Conservation (phyloP, 2,797 vertebrate genomes). For the Syndactyla subalaris region DNA sequence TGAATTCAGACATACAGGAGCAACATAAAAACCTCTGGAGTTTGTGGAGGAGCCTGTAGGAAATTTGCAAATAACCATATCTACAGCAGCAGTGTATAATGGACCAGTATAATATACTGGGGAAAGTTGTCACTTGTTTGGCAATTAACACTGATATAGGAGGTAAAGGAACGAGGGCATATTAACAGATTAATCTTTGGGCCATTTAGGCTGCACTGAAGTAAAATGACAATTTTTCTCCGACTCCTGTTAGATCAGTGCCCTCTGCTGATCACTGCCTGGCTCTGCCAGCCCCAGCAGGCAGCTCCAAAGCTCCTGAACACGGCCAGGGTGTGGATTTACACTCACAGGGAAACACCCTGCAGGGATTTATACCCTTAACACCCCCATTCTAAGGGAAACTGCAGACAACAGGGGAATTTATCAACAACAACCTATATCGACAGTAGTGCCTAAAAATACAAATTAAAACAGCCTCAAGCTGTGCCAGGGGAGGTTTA, state of each 20-base stretch:
- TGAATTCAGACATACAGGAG: not conserved
- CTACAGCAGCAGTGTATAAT: slow-evolving; percentile 16
- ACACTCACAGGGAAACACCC: fast-evolving
- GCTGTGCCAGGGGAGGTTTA: not conserved
- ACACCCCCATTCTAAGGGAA: not conserved
- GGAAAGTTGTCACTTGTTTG: slow-evolving; percentile 59
- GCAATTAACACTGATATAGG: slow-evolving; percentile 66
- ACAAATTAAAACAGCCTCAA: not conserved
- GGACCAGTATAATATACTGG: slow-evolving; percentile 37
- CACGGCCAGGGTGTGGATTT: fast-evolving
- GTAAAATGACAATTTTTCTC: not conserved
- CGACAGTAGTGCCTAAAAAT: not conserved
- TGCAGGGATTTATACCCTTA: not conserved
- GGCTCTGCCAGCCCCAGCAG: not conserved
- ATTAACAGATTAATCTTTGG: slow-evolving; percentile 64
- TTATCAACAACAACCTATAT: not conserved
- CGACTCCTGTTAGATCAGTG: slow-evolving; percentile 34
- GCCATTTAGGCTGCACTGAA: not conserved
- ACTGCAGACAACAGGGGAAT: not conserved
- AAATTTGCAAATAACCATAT: slow-evolving; percentile 26
- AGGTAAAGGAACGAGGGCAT: slow-evolving; percentile 43
- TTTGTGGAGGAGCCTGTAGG: slow-evolving; percentile 17
- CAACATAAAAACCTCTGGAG: slow-evolving; percentile 5
- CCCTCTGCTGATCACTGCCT: slow-evolving; percentile 69
- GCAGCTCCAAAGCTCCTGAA: fast-evolving